Percentiles rank a stretch among this genome's conserved stretches.
phyloP scores from a whole-genome alignment of 2,113 vertebrate genomes.

The Solea solea region DNA sequence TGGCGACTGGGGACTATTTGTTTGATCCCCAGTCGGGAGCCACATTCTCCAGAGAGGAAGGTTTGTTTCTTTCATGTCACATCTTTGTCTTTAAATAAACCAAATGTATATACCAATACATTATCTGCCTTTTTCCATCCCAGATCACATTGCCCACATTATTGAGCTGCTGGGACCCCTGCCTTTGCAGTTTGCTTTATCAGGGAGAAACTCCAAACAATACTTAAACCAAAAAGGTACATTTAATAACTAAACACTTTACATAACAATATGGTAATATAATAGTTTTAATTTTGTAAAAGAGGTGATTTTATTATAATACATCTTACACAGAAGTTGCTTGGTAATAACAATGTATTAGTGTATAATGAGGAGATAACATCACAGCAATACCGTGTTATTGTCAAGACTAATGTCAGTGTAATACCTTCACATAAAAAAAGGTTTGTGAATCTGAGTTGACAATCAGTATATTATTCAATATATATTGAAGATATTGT shows the following conservation, averaged over 20 bases:
- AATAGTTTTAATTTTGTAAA: too few species aligned
- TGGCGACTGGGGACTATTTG: slow-evolving; percentile 78
- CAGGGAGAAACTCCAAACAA: slow-evolving; percentile 90
- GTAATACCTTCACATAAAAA: too few species aligned
- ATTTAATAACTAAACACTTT: background rate
- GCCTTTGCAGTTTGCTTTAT: slow-evolving; percentile 89
- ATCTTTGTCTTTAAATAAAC: slow-evolving; percentile 19
- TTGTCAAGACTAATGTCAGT: too few species aligned
- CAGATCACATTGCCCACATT: slow-evolving; percentile 98
- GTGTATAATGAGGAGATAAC: too few species aligned
- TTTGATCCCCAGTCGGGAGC: slow-evolving; percentile 75
- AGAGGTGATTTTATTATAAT: too few species aligned
- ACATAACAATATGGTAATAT: too few species aligned
- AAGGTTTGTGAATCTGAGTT: too few species aligned
- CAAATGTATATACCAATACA: slow-evolving; percentile 75
- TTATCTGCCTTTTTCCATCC: slow-evolving; percentile 74
- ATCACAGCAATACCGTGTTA: too few species aligned
- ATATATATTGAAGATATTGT: too few species aligned
- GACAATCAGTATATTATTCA: too few species aligned
- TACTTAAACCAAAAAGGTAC: slow-evolving; percentile 90
- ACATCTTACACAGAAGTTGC: too few species aligned
- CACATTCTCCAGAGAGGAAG: slow-evolving; percentile 74
- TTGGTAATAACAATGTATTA: too few species aligned
- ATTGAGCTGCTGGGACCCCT: slow-evolving; percentile 95
- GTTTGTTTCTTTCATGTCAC: slow-evolving; percentile 42